Evolutionary conservation across 2,797 vertebrate genomes (phyloP), one percentile per base, ranked within the genome.

Genomic region (Pseudocheirus occidentalis): DNA sequence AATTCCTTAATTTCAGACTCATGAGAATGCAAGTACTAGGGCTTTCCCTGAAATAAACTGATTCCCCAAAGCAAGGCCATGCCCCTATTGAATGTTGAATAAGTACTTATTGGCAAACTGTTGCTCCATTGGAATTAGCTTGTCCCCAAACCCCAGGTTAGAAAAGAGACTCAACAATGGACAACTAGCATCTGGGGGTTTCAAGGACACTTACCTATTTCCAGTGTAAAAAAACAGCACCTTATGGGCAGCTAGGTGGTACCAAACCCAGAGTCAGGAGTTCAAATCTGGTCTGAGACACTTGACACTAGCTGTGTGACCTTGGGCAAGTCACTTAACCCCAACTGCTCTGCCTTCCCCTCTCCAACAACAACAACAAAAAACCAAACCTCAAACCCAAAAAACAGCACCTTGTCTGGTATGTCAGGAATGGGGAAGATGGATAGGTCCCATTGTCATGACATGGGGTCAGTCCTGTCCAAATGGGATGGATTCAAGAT

Each of bases 111-210:
- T 52, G 59, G 10, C 3, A n/a, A 11, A 18, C 27, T 18, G 21
- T 0, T 40, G 31, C 18, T 11, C n/a, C 24, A 5, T 4, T 21
- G 0, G 5, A 13, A 55, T 40, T 5, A 1, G 59, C 34, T 4
- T 27, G 14, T 46, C 10, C 52, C 29, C 57, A 66, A 54, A 29
- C 12, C 14, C 52, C 24, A 55, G 29, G n/a, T 4, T 34, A 55
- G 13, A 40, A 18, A 40, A 50, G 89, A 66, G 62, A n/a, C 14
- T n/a, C 62, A 66, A 21, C 34, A 0, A 5, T 50, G 34, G 21
- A 28, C 81, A n/a, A 7, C 73, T 46, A 56, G 16, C 3, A 0
- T 18, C 46, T 16, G 21, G 59, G 21, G 10, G 57, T 62, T 62
- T 62, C 59, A 62, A 62, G 59, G 59, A 62, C 58, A 58, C 57